Evolutionary conservation across 2,888 invertebrate species (phyloP), one percentile per base, ranked within the genome.

Genomic region (Ormyrus labotus): DNA sequence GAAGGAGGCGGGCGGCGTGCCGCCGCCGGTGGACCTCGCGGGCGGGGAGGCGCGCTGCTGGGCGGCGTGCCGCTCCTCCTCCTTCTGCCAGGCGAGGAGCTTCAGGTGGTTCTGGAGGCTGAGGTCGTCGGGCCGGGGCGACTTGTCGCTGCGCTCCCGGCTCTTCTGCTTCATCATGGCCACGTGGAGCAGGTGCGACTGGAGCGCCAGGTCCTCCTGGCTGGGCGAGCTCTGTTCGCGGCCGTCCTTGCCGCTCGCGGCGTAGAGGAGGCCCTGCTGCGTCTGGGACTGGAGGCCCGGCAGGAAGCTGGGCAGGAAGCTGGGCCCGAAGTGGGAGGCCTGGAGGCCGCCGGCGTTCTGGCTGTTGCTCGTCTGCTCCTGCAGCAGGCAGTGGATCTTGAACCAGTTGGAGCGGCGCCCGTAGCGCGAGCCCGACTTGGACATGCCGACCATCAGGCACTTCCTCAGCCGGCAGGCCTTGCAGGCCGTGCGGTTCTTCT

Each of bases 331-430:
- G 0, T 87, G 86, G 7, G 87, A 83, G 0, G 84, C 76, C 0
- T 83, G 85, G 0, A 85, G 67, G 0, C 83, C 47, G 19, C 82
- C 80, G 8, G 63, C 76, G 58, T 48, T 84, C 76, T 87, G 88
- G 13, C 64, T 81, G 0, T 85, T 86, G 79, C 88, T 90, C 19
- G 90, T 88, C 87, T 96, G 96, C 87, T 96, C 96, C 90, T 97
- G 96, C 1, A 97, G 93, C 2, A 97, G 92, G 88, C 97, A 97
- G 89, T 97, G 97, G 85, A 97, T 97, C 91, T 97, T 97, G 92
- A 97, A 97, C 97, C 97, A 97, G 91, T 97, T 97, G 70, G 97
- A 97, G 72, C 97, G 93, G 48, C 97, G 93, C 0, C 97, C 97
- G 89, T 97, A 97, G 73, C 97, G 93, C 0, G 97, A 97, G 10